Evolutionary conservation across 1,140 invertebrate species (phyloP).

Genomic region (Ctenoplectra terminalis): DNA sequence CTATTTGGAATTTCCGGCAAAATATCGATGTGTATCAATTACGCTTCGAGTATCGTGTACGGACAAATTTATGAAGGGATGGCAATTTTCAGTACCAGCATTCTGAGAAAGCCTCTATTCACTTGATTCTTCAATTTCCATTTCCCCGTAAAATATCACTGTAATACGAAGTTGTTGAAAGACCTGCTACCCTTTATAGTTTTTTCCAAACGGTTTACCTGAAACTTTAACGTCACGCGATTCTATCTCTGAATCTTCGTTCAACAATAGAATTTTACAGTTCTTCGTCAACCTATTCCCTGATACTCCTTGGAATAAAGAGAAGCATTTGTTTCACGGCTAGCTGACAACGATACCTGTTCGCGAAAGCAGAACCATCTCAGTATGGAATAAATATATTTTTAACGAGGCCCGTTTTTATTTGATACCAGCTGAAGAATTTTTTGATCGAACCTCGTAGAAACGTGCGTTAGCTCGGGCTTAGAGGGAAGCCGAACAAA

Average conservation of each 20-base stretch:
- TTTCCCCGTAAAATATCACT: background rate
- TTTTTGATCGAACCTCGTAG: slow-evolving; percentile 13
- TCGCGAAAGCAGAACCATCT: no score
- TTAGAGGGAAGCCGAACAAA: slow-evolving; percentile 32
- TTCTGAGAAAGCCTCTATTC: no score
- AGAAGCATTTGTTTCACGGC: background rate
- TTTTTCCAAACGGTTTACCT: background rate
- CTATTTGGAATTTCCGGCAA: background rate
- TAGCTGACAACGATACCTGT: no score
- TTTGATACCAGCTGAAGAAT: background rate
- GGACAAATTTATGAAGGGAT: slow-evolving; percentile 5
- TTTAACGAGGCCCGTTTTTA: background rate
- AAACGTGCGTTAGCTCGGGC: background rate
- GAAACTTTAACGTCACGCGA: background rate
- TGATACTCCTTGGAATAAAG: background rate
- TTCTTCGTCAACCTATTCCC: background rate
- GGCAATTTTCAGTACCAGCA: background rate
- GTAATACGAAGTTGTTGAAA: background rate
- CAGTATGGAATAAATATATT: background rate
- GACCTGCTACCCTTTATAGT: background rate
- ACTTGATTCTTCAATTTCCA: background rate
- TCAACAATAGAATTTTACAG: no score
- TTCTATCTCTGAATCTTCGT: background rate
- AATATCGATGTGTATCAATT: slow-evolving; percentile 2
- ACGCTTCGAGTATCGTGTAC: background rate